Evolutionary conservation across 2,888 invertebrate species (phyloP).

Genomic region (Glyphotaelius pellucidus): DNA sequence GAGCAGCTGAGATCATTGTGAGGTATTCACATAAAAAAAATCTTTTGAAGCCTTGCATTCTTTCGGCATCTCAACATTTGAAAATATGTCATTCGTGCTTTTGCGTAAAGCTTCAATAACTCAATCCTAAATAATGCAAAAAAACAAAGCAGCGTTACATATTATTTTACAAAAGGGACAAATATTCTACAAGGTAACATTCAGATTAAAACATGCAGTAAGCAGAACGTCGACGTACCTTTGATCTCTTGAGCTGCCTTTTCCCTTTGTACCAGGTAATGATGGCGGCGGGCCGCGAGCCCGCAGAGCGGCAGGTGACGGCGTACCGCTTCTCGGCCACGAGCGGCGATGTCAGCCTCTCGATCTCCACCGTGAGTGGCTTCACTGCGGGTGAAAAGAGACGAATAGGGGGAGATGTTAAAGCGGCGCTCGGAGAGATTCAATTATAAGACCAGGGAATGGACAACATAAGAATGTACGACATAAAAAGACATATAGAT

Average conservation of each 20-base stretch:
- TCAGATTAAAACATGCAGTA: neutral
- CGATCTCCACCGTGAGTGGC: conserved; percentile 88
- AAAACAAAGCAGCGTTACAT: too few species aligned
- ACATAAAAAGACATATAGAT: too few species aligned
- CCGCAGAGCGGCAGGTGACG: conserved; percentile 89
- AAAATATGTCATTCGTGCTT: too few species aligned
- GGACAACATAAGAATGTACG: too few species aligned
- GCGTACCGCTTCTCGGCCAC: conserved; percentile 91
- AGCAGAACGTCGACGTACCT: conserved; percentile 76
- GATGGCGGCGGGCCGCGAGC: conserved; percentile 90
- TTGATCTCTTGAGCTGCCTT: conserved; percentile 87
- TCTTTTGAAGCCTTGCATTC: too few species aligned
- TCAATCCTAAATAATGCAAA: too few species aligned
- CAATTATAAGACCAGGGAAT: neutral
- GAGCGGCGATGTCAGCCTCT: conserved; percentile 82
- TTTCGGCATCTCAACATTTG: too few species aligned
- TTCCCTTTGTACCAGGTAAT: conserved; percentile 95
- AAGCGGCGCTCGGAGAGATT: neutral
- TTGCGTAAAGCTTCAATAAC: too few species aligned
- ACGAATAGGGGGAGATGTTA: neutral
- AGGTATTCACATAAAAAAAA: too few species aligned
- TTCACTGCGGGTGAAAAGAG: conserved; percentile 79
- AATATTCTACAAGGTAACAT: neutral
- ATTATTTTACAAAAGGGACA: too few species aligned
- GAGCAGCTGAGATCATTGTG: too few species aligned